Evolutionary conservation across 2,797 vertebrate genomes (phyloP).

Genomic region (Adelosebastes latens): DNA sequence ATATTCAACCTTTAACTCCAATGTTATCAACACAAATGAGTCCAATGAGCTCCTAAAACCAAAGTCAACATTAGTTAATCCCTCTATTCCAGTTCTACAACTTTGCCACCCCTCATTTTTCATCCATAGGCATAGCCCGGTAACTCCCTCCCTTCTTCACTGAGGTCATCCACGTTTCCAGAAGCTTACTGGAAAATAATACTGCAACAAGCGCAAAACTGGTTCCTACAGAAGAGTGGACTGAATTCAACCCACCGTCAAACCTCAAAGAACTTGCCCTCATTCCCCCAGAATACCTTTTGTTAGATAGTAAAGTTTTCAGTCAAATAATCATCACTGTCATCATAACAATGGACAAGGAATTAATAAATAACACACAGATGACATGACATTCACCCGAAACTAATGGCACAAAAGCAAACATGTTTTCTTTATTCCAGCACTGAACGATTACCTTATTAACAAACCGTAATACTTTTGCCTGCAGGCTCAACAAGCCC

Average conservation of each 20-base stretch:
- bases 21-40: background rate
- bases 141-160: too few relatives aligned
- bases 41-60: background rate
- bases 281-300: background rate
- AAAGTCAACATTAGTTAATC: background rate
- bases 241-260: background rate
- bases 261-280: background rate
- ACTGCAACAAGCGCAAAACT: background rate
- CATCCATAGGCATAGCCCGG: background rate
- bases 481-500: background rate
- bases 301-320: background rate
- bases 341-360: background rate
- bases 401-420: background rate
- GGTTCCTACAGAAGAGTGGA: background rate
- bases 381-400: background rate
- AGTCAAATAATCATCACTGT: background rate
- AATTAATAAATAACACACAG: background rate
- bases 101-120: background rate
- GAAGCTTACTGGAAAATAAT: background rate
- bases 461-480: background rate
- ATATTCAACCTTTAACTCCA: background rate
- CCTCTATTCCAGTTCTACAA: background rate
- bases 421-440: background rate
- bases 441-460: background rate
- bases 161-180: background rate